Conservation (phyloP, 2,113 vertebrate species). For the Porphyrio hochstetteri region DNA sequence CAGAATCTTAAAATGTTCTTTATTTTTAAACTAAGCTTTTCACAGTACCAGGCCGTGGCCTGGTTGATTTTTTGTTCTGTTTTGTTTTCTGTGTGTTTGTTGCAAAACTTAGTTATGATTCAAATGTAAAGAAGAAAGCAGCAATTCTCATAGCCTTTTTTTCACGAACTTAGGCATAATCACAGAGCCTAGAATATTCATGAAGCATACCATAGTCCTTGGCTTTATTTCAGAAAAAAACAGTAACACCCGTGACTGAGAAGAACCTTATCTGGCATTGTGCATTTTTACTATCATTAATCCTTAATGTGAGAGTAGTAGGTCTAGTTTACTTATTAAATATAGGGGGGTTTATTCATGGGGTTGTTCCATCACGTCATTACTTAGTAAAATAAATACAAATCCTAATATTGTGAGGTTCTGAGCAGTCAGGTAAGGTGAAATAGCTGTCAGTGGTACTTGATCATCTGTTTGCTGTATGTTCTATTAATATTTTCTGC, state of each 20-base stretch:
- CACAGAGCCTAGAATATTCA: not conserved
- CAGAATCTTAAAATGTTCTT: not conserved
- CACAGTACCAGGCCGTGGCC: accelerated
- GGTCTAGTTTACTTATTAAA: slow-evolving; percentile 4
- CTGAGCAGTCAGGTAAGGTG: not conserved
- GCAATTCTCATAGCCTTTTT: not conserved
- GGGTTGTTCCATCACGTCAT: not conserved
- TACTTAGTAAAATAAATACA: slow-evolving; percentile 6
- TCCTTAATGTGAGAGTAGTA: not conserved
- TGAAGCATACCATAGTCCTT: not conserved
- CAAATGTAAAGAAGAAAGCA: not conserved
- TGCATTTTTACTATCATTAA: not conserved
- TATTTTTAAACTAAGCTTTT: slow-evolving; percentile 7
- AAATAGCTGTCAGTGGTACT: slow-evolving; percentile 4
- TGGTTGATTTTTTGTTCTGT: not conserved
- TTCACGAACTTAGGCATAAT: not conserved
- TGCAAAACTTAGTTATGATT: not conserved
- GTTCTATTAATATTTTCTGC: not conserved
- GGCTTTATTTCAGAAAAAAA: not conserved
- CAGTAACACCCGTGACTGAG: not conserved
- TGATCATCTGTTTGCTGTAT: not conserved
- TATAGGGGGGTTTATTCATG: not conserved
- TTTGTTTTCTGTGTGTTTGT: not conserved
- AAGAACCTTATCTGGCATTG: not conserved
- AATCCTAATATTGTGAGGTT: not conserved